Evolutionary conservation across 2,888 invertebrate species (phyloP).

Genomic region (Saturnia japonica): DNA sequence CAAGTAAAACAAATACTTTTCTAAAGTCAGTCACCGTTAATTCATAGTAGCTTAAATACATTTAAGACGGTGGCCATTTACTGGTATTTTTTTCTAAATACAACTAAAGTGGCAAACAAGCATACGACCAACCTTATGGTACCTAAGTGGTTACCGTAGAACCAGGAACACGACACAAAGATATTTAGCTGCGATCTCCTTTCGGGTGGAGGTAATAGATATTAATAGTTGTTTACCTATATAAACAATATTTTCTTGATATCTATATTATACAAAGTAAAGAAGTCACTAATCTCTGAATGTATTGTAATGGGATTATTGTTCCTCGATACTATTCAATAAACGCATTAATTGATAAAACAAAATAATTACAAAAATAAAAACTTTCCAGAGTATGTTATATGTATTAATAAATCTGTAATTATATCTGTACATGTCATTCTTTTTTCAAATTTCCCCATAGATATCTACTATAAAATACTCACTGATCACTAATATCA

Average conservation of each 20-base stretch:
- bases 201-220: no score
- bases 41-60: background rate
- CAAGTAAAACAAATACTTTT: background rate
- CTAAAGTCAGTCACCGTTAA: background rate
- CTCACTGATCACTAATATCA: no score
- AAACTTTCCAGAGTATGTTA: constrained; percentile 43
- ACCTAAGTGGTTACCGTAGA: no score
- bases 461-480: no score
- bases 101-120: no score
- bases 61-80: background rate
- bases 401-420: no score
- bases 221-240: background rate
- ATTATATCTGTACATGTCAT: no score
- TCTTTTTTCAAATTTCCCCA: no score
- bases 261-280: constrained; percentile 17
- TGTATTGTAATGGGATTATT: constrained; percentile 29
- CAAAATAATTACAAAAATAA: constrained; percentile 46
- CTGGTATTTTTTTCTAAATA: no score
- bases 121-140: no score
- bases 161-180: no score
- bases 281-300: constrained; percentile 19
- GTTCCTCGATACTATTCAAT: constrained; percentile 30
- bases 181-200: no score
- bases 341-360: constrained; percentile 27
- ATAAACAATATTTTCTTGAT: background rate